These are phyloP conservation scores for Sialia sialis DNA, from an alignment of 2,113 vertebrate genomes.

Conservation along the genomic window DNA sequence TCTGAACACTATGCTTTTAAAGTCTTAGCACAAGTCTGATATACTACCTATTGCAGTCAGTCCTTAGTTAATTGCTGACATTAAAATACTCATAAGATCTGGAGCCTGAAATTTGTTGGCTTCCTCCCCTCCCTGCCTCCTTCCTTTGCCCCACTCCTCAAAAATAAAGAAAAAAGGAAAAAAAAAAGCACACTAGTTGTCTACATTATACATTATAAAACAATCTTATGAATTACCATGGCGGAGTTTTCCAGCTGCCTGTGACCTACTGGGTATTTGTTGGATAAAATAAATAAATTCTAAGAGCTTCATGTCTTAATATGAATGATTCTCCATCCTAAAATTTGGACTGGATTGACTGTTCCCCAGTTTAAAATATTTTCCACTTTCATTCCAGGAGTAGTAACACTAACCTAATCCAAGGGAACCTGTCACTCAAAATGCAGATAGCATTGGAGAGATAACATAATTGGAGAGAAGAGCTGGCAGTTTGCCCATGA, in stretches of 20 bases:
- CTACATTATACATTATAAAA: background rate
- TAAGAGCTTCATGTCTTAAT: background rate
- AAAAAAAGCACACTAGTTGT: background rate
- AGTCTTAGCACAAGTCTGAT: background rate
- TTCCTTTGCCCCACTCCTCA: background rate
- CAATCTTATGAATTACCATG: background rate
- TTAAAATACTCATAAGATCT: background rate
- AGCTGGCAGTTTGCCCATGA: background rate
- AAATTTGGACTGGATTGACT: background rate
- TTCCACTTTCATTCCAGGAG: background rate
- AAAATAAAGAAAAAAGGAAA: background rate
- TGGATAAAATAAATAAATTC: background rate
- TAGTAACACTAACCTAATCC: background rate
- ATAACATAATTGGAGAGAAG: background rate
- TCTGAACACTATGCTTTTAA: background rate
- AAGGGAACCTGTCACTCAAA: background rate
- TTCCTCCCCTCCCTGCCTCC: background rate
- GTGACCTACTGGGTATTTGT: background rate
- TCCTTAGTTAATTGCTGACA: background rate
- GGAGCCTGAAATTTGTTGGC: background rate
- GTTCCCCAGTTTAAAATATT: conserved; percentile 16
- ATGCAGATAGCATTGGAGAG: background rate
- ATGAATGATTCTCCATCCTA: conserved; percentile 11
- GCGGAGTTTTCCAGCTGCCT: background rate
- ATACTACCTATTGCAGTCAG: background rate